phyloP scores from a whole-genome alignment of 2,797 vertebrate species.

The Bovichtus variegatus region DNA sequence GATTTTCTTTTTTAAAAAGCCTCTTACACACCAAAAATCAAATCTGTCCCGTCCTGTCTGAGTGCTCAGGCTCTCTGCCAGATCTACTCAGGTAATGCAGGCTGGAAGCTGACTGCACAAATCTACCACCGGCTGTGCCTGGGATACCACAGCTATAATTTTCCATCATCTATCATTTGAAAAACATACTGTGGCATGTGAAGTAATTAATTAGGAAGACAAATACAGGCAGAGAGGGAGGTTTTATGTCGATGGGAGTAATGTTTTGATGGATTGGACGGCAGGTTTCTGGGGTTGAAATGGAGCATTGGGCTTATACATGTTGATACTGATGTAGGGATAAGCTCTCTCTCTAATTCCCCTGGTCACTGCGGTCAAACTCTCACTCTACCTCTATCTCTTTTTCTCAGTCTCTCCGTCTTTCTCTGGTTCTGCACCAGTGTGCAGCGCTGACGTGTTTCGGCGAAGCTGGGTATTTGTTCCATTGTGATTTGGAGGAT shows the following conservation, averaged over 20 bases:
- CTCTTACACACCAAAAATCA: slow-evolving; percentile 83
- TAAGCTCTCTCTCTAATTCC: slow-evolving; percentile 79
- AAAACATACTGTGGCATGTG: slow-evolving; percentile 79
- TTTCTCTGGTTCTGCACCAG: slow-evolving; percentile 11
- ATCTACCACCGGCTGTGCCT: slow-evolving; percentile 79
- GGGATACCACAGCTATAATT: slow-evolving; percentile 73
- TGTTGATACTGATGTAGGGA: slow-evolving; percentile 75
- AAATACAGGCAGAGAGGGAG: slow-evolving; percentile 75
- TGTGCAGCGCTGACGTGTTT: slow-evolving; percentile 6
- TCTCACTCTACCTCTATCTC: slow-evolving; percentile 39
- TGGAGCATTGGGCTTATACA: slow-evolving; percentile 68
- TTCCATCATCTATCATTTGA: slow-evolving; percentile 81
- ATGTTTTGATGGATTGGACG: slow-evolving; percentile 76
- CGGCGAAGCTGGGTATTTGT: neutral
- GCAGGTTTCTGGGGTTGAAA: slow-evolving; percentile 75
- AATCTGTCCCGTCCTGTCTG: slow-evolving; percentile 80
- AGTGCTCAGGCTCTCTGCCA: slow-evolving; percentile 79
- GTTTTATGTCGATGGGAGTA: slow-evolving; percentile 71
- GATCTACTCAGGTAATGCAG: slow-evolving; percentile 84
- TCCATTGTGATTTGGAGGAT: neutral
- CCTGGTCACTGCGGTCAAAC: slow-evolving; percentile 67
- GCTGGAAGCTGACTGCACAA: slow-evolving; percentile 77
- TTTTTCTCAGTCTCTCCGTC: slow-evolving; percentile 17
- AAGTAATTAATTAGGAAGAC: slow-evolving; percentile 85
- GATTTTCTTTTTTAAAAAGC: slow-evolving; percentile 81